A percentile compares a stretch with the other conserved stretches of the same genome.
Conservation (phyloP, 2,113 vertebrate species). For the Heterochromis multidens region DNA sequence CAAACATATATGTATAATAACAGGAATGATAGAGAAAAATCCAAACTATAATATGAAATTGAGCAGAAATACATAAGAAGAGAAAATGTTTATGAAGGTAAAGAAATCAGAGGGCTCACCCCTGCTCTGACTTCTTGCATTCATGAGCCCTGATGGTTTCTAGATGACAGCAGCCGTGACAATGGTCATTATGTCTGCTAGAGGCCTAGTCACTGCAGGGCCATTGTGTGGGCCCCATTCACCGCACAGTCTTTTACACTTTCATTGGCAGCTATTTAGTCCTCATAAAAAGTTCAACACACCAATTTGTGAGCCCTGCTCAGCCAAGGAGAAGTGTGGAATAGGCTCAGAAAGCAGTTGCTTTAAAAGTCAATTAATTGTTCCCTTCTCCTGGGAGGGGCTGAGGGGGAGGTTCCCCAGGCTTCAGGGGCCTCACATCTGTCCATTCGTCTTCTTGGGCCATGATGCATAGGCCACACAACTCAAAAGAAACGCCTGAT, state of each 20-base stretch:
- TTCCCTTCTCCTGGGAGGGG: constrained; percentile 57
- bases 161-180: constrained; percentile 61
- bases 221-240: constrained; percentile 70
- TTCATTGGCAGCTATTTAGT: constrained; percentile 81
- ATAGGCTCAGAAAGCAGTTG: constrained; percentile 60
- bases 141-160: constrained; percentile 58
- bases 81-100: background rate
- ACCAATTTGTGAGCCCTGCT: constrained; percentile 80
- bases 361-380: constrained; percentile 82
- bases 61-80: background rate
- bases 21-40: background rate
- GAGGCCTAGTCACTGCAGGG: constrained; percentile 57
- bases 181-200: constrained; percentile 72
- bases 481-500: constrained; percentile 57
- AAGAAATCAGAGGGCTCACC: background rate
- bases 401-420: constrained; percentile 22
- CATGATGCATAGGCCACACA: constrained; percentile 40
- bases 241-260: constrained; percentile 75
- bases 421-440: constrained; percentile 68
- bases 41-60: background rate
- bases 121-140: background rate
- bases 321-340: constrained; percentile 73
- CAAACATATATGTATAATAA: background rate
- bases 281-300: constrained; percentile 77
- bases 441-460: constrained; percentile 64